Base-by-base conservation (phyloP, 1,140 invertebrate species). In the Luehdorfia chinensis region DNA sequence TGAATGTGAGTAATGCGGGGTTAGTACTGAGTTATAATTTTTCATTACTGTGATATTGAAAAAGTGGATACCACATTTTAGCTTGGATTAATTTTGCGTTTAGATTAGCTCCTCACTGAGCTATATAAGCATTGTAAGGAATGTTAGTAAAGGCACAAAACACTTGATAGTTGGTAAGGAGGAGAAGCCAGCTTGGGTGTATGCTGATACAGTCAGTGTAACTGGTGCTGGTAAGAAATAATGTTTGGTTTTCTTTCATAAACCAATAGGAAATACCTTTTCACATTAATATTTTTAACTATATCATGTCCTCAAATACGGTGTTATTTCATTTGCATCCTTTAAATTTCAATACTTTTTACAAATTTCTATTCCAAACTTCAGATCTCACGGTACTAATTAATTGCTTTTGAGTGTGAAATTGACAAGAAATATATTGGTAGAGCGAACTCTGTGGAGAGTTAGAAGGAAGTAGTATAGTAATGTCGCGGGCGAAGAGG, bases 241-340 rank as follows among this genome's bases (percentile, higher is more conserved):
- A 64, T 59, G 66, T 67, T 75, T 72, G 71, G 75, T 80, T 75
- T 74, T 65, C 65, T 74, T 70, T 66, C 50, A 72, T 75, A 61
- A 83, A 83, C 75, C 78, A 85, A 80, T 79, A 79, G 78, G 69
- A 85, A 76, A 87, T 87, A 88, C 84, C 87, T 88, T 88, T 88
- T 88, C 87, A 85, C 72, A 79, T 78, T 78, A 85, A 78, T 87
- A 76, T 86, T 87, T 85, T 86, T 85, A 84, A 88, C 84, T 87
- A 87, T 87, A 85, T 86, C 85, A 88, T 88, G 87, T 88, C 84
- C 84, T 87, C 76, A 69, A 81, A 54, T 70, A 68, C 77, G 73
- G 66, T 67, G 52, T 75, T 79, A 60, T 81, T 83, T 86, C 72
- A 84, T 84, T 83, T 78, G 77, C 80, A 83, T 86, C 76, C 72